Conservation (phyloP, 2,113 vertebrate genomes). For the Pipa parva region DNA sequence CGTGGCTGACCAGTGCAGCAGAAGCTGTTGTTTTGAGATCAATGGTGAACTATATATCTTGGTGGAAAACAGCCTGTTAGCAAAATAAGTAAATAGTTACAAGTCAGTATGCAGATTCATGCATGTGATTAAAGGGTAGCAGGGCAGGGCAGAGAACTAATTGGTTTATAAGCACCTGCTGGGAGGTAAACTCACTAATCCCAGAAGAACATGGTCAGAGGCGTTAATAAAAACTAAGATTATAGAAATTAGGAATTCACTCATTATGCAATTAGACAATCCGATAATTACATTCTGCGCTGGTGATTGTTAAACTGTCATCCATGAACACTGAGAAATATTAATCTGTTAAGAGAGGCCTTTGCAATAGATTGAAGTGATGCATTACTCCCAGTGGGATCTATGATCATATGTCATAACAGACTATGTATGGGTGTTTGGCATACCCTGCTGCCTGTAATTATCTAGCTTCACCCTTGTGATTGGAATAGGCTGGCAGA, state of each 20-base stretch:
- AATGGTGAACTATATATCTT: too few relatives aligned
- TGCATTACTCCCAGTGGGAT: constrained; percentile 14
- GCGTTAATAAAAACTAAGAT: too few relatives aligned
- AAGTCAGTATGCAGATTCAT: constrained; percentile 4
- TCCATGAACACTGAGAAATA: background rate
- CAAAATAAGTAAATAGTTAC: too few relatives aligned
- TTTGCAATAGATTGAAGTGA: constrained; percentile 25
- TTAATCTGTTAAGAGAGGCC: constrained; percentile 15
- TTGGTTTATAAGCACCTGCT: constrained; percentile 15
- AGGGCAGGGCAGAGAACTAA: constrained; percentile 4
- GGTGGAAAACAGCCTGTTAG: too few relatives aligned
- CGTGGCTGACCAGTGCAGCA: too few relatives aligned
- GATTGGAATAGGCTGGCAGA: background rate
- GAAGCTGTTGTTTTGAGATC: too few relatives aligned
- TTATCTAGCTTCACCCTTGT: constrained; percentile 2
- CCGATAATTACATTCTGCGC: constrained; percentile 18
- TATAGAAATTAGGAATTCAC: constrained; percentile 19
- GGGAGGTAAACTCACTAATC: background rate
- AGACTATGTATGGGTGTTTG: background rate
- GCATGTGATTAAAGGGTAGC: constrained; percentile 13
- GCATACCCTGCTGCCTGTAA: constrained; percentile 17
- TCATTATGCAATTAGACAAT: constrained; percentile 24
- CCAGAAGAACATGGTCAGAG: too few relatives aligned
- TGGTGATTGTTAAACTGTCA: background rate
- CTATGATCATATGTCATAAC: constrained; percentile 18